A percentile compares a stretch with the other conserved stretches of the same genome.
These are phyloP conservation scores for Caerostris darwini DNA, from an alignment of 1,140 invertebrate genomes.

Conservation along the genomic window DNA sequence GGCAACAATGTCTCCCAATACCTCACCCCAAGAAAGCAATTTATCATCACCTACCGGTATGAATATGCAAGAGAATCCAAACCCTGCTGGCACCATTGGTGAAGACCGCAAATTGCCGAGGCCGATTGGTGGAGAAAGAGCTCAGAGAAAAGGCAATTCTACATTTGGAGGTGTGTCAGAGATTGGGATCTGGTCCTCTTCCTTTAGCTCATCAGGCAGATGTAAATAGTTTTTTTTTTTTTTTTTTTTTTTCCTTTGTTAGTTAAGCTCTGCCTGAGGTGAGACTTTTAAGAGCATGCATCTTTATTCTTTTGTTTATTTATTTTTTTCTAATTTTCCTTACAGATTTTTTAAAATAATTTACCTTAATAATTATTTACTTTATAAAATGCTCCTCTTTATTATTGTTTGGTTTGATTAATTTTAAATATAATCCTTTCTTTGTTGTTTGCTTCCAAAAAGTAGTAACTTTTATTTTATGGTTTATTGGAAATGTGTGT, in stretches of 20 bases:
- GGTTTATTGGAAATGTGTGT: too few relatives aligned
- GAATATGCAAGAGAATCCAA: conserved; percentile 71
- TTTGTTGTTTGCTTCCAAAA: too few relatives aligned
- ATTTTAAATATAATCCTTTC: too few relatives aligned
- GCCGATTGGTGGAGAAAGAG: conserved; percentile 81
- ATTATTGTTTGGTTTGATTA: too few relatives aligned
- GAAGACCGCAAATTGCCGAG: conserved; percentile 79
- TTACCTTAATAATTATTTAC: too few relatives aligned
- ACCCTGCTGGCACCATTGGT: conserved; percentile 76
- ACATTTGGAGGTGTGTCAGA: conserved; percentile 75
- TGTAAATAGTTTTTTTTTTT: conserved; percentile 76
- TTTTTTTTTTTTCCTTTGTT: conserved; percentile 43
- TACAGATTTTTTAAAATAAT: not conserved
- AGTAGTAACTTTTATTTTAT: too few relatives aligned
- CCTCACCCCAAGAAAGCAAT: conserved; percentile 79
- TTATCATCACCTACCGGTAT: conserved; percentile 79
- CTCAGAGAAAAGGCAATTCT: conserved; percentile 78
- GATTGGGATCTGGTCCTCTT: conserved; percentile 66
- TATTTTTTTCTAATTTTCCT: not conserved
- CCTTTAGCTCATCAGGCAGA: conserved; percentile 74
- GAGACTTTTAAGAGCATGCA: not conserved
- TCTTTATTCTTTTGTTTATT: conserved; percentile 18
- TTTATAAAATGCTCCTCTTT: too few relatives aligned
- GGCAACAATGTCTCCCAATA: conserved; percentile 74
- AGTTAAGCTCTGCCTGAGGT: conserved; percentile 46